phyloP scores from a whole-genome alignment of 2,888 invertebrate genomes.

The Pristionchus maxplancki region DNA sequence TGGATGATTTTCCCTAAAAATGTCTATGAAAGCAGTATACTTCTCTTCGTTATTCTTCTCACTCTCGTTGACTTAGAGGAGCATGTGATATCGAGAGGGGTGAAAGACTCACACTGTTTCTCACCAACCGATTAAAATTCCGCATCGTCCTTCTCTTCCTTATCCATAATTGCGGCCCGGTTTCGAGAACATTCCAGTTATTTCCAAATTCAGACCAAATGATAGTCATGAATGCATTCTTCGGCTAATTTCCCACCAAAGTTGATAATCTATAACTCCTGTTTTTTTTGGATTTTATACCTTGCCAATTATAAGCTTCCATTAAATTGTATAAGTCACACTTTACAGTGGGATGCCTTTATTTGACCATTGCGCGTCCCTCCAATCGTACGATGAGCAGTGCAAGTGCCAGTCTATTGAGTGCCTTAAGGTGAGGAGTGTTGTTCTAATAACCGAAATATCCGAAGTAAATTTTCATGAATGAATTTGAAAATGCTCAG shows the following conservation, averaged over 20 bases:
- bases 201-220: neutral
- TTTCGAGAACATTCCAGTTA: neutral
- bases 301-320: too few species aligned
- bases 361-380: neutral
- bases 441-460: neutral
- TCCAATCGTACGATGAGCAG: conserved; percentile 1
- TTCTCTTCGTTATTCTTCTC: too few species aligned
- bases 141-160: neutral
- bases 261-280: too few species aligned
- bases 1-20: too few species aligned
- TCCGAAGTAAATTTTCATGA: too few species aligned
- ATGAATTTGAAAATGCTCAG: neutral
- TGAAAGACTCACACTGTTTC: too few species aligned
- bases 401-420: conserved; percentile 36
- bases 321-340: too few species aligned
- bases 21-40: too few species aligned
- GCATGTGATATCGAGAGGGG: too few species aligned
- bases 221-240: neutral
- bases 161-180: neutral
- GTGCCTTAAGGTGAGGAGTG: neutral
- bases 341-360: neutral
- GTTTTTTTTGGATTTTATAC: too few species aligned
- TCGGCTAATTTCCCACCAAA: too few species aligned
- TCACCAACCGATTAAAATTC: neutral
- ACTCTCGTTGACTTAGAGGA: too few species aligned